Evolutionary conservation across 2,888 invertebrate species (phyloP).

Genomic region (Palloptera scutellata): DNA sequence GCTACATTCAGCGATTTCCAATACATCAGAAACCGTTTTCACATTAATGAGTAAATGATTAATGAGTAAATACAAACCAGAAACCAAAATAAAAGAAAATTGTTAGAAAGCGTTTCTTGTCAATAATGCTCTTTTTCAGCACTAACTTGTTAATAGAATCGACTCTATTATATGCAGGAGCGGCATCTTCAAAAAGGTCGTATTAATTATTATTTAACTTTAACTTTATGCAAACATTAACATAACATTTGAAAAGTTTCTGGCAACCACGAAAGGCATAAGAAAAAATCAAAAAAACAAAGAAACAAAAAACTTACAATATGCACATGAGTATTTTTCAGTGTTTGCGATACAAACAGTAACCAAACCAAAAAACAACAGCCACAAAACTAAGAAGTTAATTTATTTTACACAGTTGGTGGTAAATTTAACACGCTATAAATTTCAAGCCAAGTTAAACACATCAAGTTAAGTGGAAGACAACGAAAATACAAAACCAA

Average conservation of each 20-base stretch:
- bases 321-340: too few relatives aligned
- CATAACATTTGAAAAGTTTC: constrained; percentile 4
- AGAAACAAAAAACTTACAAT: constrained; percentile 24
- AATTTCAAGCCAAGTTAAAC: constrained; percentile 10
- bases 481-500: too few relatives aligned
- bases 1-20: too few relatives aligned
- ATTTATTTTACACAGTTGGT: constrained; percentile 44
- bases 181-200: constrained; percentile 19
- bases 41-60: too few relatives aligned
- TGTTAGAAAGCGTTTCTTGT: too few relatives aligned
- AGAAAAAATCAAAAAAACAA: constrained; percentile 15
- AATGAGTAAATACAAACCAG: too few relatives aligned
- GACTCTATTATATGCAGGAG: background rate
- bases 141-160: too few relatives aligned
- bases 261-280: background rate
- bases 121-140: too few relatives aligned
- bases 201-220: constrained; percentile 21
- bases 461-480: too few relatives aligned
- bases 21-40: too few relatives aligned
- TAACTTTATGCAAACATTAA: constrained; percentile 7
- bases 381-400: constrained; percentile 24
- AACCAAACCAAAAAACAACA: constrained; percentile 12
- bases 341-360: too few relatives aligned
- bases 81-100: too few relatives aligned
- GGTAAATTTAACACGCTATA: constrained; percentile 42